Evolutionary conservation across 2,113 vertebrate species (phyloP), one percentile per base, ranked within the genome.

Genomic region (Gavialis gangeticus): DNA sequence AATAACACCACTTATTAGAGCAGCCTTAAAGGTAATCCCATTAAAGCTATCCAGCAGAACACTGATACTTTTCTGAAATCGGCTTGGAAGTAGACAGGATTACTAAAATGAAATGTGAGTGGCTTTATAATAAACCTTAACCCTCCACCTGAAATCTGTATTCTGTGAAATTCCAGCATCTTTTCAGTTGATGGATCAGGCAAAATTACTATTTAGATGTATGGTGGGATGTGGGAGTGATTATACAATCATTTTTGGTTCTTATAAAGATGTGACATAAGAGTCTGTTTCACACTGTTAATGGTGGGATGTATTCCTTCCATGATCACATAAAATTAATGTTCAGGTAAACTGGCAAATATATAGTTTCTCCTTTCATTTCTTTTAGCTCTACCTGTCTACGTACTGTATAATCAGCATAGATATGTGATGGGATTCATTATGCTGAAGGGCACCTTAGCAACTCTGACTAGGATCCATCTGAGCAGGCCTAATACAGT

Each of bases 1-100:
- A 97, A 96, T 97, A 96, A 97, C 89, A 86, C 86, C 95, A 92
- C 94, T 98, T 97, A 98, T 97, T 97, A 97, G 95, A 97, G 95
- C 91, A 96, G 95, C 91, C 96, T 97, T 97, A 87, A 94, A 96
- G 89, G 96, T 98, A 98, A 98, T 98, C 97, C 95, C 97, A 91
- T 97, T 97, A 97, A 80, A 97, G 79, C 89, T 92, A 95, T 95
- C 96, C 96, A 97, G 91, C 96, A 96, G 89, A 97, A 92, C 94
- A 91, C 66, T 90, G 93, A 96, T 96, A 94, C 91, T 96, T 95
- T 95, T 87, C 95, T 96, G 82, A 95, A 97, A 97, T 96, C 96
- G 97, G 56, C 91, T 94, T 96, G 92, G 93, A 97, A 97, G 92
- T 84, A 97, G 95, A 92, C 88, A 76, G 96, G 96, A 95, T 97